These are phyloP conservation scores for Lasioglossum calceatum DNA, from an alignment of 2,888 invertebrate genomes.

Conservation along the genomic window DNA sequence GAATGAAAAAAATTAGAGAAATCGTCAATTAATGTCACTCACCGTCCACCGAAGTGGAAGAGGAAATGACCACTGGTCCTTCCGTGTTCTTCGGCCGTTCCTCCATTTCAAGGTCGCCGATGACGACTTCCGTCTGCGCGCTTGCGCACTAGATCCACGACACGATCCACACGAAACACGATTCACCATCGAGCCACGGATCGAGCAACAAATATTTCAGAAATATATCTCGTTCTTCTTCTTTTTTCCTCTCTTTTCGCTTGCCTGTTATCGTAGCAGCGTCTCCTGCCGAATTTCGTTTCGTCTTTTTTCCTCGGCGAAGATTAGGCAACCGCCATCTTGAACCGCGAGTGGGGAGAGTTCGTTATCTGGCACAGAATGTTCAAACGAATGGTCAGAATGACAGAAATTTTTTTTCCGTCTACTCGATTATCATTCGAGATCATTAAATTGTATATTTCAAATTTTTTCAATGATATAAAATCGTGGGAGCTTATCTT, in stretches of 20 bases:
- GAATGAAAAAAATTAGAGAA: neutral
- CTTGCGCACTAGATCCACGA: neutral
- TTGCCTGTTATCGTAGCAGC: conserved; percentile 10
- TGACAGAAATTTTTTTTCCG: neutral
- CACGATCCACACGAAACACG: neutral
- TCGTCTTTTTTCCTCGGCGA: conserved; percentile 20
- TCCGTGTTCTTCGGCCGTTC: conserved; percentile 61
- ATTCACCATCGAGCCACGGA: conserved; percentile 2
- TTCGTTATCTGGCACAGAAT: conserved; percentile 41
- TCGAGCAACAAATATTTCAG: conserved; percentile 43
- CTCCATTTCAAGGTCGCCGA: conserved; percentile 70
- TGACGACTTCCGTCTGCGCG: neutral
- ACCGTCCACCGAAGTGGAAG: conserved; percentile 55
- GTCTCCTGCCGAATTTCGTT: conserved; percentile 15
- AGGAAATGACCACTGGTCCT: conserved; percentile 37
- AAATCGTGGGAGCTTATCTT: neutral
- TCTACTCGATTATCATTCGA: neutral
- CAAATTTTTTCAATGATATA: neutral
- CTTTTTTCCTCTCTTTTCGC: conserved; percentile 23
- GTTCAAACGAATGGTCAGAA: conserved; percentile 29
- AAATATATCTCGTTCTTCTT: conserved; percentile 46
- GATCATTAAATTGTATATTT: neutral
- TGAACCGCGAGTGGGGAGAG: conserved; percentile 30
- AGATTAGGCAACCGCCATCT: conserved; percentile 59
- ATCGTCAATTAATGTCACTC: conserved; percentile 37